Evolutionary conservation across 1,140 invertebrate species (phyloP).

Genomic region (Campoletis sonorensis): DNA sequence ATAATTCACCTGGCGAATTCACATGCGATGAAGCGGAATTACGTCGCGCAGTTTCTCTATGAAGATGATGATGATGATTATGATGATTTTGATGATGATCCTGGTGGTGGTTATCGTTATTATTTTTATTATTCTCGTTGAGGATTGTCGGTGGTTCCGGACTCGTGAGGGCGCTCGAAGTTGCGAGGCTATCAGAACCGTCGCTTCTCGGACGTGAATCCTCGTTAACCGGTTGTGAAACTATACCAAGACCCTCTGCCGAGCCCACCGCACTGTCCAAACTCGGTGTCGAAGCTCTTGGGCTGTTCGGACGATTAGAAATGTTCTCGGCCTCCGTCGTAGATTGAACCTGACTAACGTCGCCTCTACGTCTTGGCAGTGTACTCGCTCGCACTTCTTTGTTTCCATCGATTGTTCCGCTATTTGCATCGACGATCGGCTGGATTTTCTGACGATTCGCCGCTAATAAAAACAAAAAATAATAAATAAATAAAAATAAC

Average conservation of each 20-base stretch:
- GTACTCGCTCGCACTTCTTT: slow-evolving; percentile 69
- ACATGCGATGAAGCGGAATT: slow-evolving; percentile 43
- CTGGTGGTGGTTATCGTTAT: slow-evolving; percentile 40
- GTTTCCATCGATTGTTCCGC: slow-evolving; percentile 58
- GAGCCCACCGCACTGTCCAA: slow-evolving; percentile 80
- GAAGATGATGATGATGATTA: neutral
- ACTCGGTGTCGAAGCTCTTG: slow-evolving; percentile 76
- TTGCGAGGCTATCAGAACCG: slow-evolving; percentile 71
- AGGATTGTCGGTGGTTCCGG: slow-evolving; percentile 66
- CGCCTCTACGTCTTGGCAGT: slow-evolving; percentile 67
- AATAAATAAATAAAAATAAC: slow-evolving; percentile 2
- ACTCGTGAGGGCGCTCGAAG: slow-evolving; percentile 71
- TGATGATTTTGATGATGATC: neutral
- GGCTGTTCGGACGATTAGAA: slow-evolving; percentile 65
- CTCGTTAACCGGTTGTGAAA: slow-evolving; percentile 64
- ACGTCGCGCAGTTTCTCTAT: neutral
- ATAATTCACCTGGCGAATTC: neutral
- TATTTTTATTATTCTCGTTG: slow-evolving; percentile 58
- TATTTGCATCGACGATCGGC: slow-evolving; percentile 59
- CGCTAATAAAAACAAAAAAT: slow-evolving; percentile 41
- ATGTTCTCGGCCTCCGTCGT: slow-evolving; percentile 60
- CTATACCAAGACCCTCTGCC: slow-evolving; percentile 76
- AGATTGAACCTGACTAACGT: slow-evolving; percentile 42
- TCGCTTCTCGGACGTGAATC: slow-evolving; percentile 69
- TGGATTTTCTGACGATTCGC: slow-evolving; percentile 63